A percentile compares a stretch with the other conserved stretches of the same genome.
These are phyloP conservation scores for Gymnocephalus cernua DNA, from an alignment of 2,113 vertebrate species.

Conservation along the genomic window DNA sequence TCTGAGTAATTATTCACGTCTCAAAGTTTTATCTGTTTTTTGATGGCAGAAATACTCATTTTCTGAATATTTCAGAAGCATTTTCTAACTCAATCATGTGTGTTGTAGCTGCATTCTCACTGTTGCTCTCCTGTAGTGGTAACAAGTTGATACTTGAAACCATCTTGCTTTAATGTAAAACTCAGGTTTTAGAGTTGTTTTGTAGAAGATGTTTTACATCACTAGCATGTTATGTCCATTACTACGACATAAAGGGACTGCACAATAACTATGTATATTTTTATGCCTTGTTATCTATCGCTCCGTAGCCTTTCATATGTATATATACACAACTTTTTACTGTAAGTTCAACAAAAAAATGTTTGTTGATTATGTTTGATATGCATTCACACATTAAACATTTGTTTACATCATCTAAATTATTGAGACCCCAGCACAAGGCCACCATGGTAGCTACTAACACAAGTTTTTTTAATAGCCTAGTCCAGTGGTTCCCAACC, in stretches of 20 bases:
- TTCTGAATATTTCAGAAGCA: conserved; percentile 81
- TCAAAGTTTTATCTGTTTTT: conserved; percentile 68
- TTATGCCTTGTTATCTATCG: conserved; percentile 66
- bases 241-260: conserved; percentile 55
- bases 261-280: conserved; percentile 70
- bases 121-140: conserved; percentile 71
- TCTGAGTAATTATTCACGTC: conserved; percentile 51
- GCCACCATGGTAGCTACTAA: background rate
- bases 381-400: conserved; percentile 79
- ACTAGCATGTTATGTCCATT: conserved; percentile 57
- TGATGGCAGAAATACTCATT: conserved; percentile 58
- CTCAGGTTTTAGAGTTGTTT: conserved; percentile 78
- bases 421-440: conserved; percentile 13
- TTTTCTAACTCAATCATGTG: conserved; percentile 71
- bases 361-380: conserved; percentile 78
- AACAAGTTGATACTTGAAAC: conserved; percentile 76
- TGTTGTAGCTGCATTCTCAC: conserved; percentile 66
- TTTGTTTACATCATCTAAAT: conserved; percentile 62
- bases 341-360: conserved; percentile 60
- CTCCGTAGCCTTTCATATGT: conserved; percentile 64
- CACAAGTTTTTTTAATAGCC: background rate
- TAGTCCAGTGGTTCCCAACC: background rate
- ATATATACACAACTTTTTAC: conserved; percentile 70
- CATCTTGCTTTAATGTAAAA: conserved; percentile 77
- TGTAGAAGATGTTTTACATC: conserved; percentile 58